Conservation (phyloP, 2,113 vertebrate genomes). For the Ellobius talpinus region DNA sequence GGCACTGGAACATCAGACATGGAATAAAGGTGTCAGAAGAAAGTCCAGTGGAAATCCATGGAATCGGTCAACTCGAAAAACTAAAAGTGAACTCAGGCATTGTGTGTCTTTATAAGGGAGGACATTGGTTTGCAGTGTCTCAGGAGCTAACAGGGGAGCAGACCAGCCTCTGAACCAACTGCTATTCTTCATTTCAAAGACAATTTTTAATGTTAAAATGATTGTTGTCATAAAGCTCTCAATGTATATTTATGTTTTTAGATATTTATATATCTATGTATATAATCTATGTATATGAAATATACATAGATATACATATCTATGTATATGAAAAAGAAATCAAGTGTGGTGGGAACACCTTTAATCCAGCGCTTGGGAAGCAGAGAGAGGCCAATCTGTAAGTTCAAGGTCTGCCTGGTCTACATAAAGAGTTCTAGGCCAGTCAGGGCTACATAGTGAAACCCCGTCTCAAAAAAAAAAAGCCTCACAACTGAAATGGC, state of each 20-base stretch:
- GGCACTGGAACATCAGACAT: not conserved
- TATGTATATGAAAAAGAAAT: not conserved
- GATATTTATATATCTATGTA: not conserved
- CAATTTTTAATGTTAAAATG: conserved; percentile 70
- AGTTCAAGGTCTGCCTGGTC: not conserved
- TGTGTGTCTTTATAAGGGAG: not conserved
- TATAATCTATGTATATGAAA: not conserved
- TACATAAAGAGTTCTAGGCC: not conserved
- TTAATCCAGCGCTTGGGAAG: not conserved
- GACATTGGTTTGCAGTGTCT: not conserved
- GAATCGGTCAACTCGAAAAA: not conserved
- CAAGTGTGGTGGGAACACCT: not conserved
- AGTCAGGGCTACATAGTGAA: not conserved
- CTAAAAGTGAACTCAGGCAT: not conserved
- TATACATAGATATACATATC: not conserved
- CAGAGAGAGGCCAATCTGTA: not conserved
- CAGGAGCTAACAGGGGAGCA: conserved; percentile 27
- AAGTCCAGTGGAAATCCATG: not conserved
- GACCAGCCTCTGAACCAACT: conserved; percentile 41
- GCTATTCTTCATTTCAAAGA: conserved; percentile 77
- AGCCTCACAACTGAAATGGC: not conserved
- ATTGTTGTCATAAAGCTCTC: conserved; percentile 26
- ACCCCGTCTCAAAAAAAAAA: not conserved
- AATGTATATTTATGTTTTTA: conserved; percentile 38
- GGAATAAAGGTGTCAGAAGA: not conserved